These are phyloP conservation scores for Propithecus deckenii DNA, from an alignment of 2,797 vertebrate genomes.

Conservation along the genomic window DNA sequence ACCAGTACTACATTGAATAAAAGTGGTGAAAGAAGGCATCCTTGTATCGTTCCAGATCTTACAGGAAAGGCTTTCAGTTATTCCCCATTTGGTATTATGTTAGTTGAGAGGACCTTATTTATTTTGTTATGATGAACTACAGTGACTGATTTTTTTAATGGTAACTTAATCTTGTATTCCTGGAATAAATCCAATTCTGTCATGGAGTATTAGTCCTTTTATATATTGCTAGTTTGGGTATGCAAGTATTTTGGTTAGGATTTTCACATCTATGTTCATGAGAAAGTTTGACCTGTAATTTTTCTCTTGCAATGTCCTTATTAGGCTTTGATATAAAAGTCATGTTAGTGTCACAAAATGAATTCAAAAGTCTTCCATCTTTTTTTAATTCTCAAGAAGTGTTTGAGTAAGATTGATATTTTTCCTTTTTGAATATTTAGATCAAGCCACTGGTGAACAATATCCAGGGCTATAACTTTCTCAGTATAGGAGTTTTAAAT, in stretches of 20 bases:
- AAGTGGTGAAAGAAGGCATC: background rate
- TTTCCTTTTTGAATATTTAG: background rate
- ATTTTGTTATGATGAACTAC: background rate
- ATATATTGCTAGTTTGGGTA: background rate
- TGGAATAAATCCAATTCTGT: background rate
- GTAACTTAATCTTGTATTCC: background rate
- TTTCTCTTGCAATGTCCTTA: background rate
- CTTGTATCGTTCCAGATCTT: background rate
- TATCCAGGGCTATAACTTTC: background rate
- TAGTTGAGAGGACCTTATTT: background rate
- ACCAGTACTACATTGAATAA: background rate
- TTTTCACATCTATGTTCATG: background rate
- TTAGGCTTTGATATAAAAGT: background rate
- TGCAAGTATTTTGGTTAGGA: background rate
- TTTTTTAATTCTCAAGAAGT: background rate
- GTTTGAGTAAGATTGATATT: background rate
- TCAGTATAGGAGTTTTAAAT: background rate
- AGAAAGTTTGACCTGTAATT: background rate
- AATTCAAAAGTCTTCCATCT: background rate
- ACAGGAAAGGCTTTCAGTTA: background rate
- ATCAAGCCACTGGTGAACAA: background rate
- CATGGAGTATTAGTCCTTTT: background rate
- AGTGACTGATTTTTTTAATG: background rate
- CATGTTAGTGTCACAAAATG: background rate
- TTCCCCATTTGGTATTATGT: background rate